phyloP scores from a whole-genome alignment of 2,797 vertebrate species.

The Eulemur rubriventer region DNA sequence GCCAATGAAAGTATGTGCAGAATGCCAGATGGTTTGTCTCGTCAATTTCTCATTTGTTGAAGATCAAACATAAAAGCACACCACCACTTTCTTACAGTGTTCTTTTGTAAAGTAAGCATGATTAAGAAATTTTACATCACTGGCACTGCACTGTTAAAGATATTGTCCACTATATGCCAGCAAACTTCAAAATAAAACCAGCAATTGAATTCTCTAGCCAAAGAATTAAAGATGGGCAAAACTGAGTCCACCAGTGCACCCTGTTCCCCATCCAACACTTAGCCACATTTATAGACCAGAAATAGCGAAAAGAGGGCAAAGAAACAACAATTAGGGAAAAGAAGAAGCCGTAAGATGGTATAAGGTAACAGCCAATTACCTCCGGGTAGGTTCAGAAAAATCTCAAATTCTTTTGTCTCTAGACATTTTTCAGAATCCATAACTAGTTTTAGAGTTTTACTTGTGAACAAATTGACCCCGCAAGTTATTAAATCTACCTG shows the following conservation, averaged over 20 bases:
- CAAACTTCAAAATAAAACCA: constrained; percentile 5
- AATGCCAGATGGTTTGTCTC: not conserved
- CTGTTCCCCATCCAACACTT: not conserved
- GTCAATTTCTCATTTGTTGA: not conserved
- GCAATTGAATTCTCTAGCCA: not conserved
- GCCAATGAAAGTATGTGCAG: not conserved
- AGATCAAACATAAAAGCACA: not conserved
- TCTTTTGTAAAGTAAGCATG: not conserved
- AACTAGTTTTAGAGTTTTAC: not conserved
- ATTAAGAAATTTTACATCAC: not conserved
- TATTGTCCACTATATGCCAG: not conserved
- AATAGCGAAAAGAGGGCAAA: not conserved
- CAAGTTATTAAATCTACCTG: not conserved
- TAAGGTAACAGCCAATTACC: not conserved
- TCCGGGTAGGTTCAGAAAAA: not conserved
- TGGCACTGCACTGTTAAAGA: not conserved
- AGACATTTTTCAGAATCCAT: not conserved
- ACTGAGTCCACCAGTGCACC: not conserved
- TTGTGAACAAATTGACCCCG: not conserved
- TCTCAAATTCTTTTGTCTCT: not conserved
- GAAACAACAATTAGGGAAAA: not conserved
- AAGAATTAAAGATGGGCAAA: not conserved
- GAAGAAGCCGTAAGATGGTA: too few species aligned
- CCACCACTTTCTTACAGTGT: not conserved
- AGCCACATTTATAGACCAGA: not conserved